Evolutionary conservation across 2,113 vertebrate species (phyloP), one percentile per base, ranked within the genome.

Genomic region (Odocoileus hemionus): DNA sequence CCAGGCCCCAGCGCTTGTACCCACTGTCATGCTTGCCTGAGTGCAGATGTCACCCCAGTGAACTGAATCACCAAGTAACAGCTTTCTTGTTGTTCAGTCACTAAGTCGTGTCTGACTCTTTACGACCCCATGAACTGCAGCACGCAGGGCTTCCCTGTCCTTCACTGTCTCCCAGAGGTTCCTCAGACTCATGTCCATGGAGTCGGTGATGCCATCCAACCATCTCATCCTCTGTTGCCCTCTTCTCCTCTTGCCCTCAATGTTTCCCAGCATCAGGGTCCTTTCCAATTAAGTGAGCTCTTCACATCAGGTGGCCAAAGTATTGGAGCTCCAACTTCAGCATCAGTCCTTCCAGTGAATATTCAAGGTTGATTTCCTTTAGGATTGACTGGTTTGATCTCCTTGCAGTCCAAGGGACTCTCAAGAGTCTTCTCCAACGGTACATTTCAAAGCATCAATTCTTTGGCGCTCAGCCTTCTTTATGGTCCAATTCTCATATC

Each of bases 1-100:
- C 2, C 1, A 5, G 14, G 26, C 26, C 0, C 54, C 6, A 1
- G 74, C 26, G 0, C 21, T 23, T 15, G 25, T 1, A 19, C 15
- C 39, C 15, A 8, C 16, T 2, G 25, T 1, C 2, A 2, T 14
- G 13, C 57, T 5, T 70, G 11, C 15, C 0, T 7, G 16, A 78
- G 17, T 12, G 3, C 47, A 10, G 1, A 2, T 4, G 14, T 19
- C 52, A 61, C 16, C 13, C 64, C 33, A 4, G 45, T 2, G 19
- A 82, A 13, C 58, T 16, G 2, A n/a, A 21, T 55, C 26, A 14
- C 33, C 36, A 4, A 15, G 57, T 3, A 6, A 19, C 9, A 0
- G 6, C 86, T 57, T 16, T 30, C 3, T 14, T 76, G 19, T 47
- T 9, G 7, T 14, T 43, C 28, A 14, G 70, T 76, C 1, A 1